Evolutionary conservation across 2,888 invertebrate genomes (phyloP), one percentile per base, ranked within the genome.

Genomic region (Smittia aterrima): DNA sequence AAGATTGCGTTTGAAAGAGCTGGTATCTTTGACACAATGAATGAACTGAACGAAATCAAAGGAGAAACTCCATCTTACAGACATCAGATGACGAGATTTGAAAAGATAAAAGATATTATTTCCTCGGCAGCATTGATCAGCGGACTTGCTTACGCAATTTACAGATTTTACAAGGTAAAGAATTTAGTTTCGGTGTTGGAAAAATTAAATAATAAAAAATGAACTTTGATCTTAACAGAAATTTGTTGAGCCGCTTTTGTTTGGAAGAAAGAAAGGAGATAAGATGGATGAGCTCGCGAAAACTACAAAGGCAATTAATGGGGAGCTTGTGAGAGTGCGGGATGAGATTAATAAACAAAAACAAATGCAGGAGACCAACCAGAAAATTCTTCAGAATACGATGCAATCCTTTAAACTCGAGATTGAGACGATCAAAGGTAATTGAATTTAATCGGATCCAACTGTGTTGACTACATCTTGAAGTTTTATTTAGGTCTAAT

Each of bases 401-500:
- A 82, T 91, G 9, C 86, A 86, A 76, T 87, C 86, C 74, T 84
- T 92, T 75, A 90, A 90, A 79, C 85, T 86, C 70, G 92, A 92
- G 78, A 83, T 92, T 47, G 85, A 89, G 0, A 88, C 90, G 13
- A 89, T 92, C 22, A 92, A 92, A 81, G 90, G 91, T 74, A 86
- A 92, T 72, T 81, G n/a, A n/a, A n/a, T n/a, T n/a, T n/a, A n/a
- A 87, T 98, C 98, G 77, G 95, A 91, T 77, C 99, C 99, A 76
- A 99, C 95, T 58, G 98, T 97, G 80, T 96, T 98, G 83, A 99
- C 99, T 77, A 99, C 99, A 87, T 99, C 98, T 87, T 99, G 99
- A 77, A 99, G 87, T 86, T 99, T 99, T n/a, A n/a, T n/a, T n/a
- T n/a, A n/a, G n/a, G n/a, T n/a, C n/a, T n/a, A n/a, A n/a, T 58